Percentiles rank a stretch among this genome's conserved stretches.
These are phyloP conservation scores for Nansenia antarctica DNA, from an alignment of 2,113 vertebrate genomes.

Conservation along the genomic window DNA sequence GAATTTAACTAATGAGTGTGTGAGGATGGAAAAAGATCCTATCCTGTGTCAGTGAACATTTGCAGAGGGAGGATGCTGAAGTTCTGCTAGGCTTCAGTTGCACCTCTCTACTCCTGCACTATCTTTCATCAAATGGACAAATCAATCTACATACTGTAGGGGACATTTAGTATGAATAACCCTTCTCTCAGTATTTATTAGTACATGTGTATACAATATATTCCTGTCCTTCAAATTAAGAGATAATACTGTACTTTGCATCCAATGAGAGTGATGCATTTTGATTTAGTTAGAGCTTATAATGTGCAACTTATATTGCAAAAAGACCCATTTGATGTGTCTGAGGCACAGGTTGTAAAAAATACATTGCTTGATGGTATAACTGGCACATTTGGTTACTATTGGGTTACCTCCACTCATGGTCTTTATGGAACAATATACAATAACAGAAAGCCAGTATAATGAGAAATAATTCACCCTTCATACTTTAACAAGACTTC, in stretches of 20 bases:
- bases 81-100: too few relatives aligned
- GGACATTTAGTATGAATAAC: background rate
- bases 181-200: background rate
- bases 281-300: background rate
- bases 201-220: background rate
- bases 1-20: too few relatives aligned
- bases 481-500: slow-evolving; percentile 12
- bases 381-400: background rate
- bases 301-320: background rate
- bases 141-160: background rate
- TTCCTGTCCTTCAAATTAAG: background rate
- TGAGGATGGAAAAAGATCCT: too few relatives aligned
- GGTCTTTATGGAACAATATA: background rate
- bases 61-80: too few relatives aligned
- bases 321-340: background rate
- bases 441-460: background rate
- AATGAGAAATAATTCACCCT: slow-evolving; percentile 3
- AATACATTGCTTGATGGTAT: background rate
- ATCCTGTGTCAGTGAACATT: too few relatives aligned
- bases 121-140: background rate
- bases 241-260: too few relatives aligned
- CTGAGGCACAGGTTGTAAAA: background rate
- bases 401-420: background rate
- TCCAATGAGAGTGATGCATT: background rate
- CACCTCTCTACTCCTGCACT: too few relatives aligned